phyloP scores from a whole-genome alignment of 2,888 invertebrate genomes.

The Leptinotarsa rubiginosa region DNA sequence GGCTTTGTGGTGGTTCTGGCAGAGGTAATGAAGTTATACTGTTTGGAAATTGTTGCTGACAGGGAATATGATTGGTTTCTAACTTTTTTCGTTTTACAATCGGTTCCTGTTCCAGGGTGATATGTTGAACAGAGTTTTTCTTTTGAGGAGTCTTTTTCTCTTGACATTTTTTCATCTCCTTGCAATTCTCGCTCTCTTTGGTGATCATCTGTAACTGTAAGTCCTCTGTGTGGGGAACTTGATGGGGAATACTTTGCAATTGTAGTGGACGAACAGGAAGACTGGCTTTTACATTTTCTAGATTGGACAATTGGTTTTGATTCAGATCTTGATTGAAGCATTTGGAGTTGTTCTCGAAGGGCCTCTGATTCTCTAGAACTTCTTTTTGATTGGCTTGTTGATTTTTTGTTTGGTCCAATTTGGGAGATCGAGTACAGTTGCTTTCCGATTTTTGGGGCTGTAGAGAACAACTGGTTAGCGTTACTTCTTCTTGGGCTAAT shows the following conservation, averaged over 20 bases:
- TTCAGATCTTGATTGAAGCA: slow-evolving; percentile 7
- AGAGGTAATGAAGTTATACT: not conserved
- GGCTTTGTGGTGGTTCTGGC: slow-evolving; percentile 6
- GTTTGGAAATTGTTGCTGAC: slow-evolving; percentile 7
- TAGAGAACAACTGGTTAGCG: slow-evolving; percentile 6
- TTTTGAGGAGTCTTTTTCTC: not conserved
- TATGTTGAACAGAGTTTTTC: slow-evolving; percentile 10
- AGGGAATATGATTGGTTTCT: not conserved
- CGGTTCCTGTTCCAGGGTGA: slow-evolving; percentile 9
- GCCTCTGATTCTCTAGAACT: not conserved
- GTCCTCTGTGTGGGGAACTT: not conserved
- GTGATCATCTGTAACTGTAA: not conserved
- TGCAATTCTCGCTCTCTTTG: not conserved
- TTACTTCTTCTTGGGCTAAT: not conserved
- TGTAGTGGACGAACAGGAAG: not conserved
- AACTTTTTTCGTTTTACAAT: slow-evolving; percentile 4
- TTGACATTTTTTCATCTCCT: too few relatives aligned
- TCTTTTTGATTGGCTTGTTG: slow-evolving; percentile 7
- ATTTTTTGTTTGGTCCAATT: slow-evolving; percentile 6
- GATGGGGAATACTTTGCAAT: not conserved
- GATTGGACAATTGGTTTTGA: not conserved
- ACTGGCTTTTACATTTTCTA: slow-evolving; percentile 2
- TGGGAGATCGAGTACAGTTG: slow-evolving; percentile 4
- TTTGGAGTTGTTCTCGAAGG: slow-evolving; percentile 4
- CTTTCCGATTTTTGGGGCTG: slow-evolving; percentile 1